Evolutionary conservation across 2,888 invertebrate genomes (phyloP), one percentile per base, ranked within the genome.

Genomic region (Aleiodes testaceus): DNA sequence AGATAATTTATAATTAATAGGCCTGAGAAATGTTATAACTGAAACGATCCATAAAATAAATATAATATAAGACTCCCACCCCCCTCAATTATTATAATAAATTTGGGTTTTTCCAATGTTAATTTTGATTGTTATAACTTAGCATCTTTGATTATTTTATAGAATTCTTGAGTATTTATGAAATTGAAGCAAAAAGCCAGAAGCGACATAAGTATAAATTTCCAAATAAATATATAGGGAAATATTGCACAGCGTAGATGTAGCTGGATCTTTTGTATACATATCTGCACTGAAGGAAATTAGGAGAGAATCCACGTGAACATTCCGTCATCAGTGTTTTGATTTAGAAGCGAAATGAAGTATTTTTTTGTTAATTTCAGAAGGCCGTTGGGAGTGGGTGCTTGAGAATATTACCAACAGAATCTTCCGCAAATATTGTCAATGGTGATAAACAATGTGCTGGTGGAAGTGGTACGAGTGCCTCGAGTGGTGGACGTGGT

Each of bases 381-480:
- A 88, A 87, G 76, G 84, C 87, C 76, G 83, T 84, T 84, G 91
- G 89, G 87, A 91, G 89, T 78, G 90, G 89, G 83, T 91, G 90
- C 87, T 92, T 93, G 72, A 93, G 87, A 76, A 93, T 90, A 83
- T 92, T 92, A 78, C 93, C 93, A 76, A 90, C 85, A 75, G 92
- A 91, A 80, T 93, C 93, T 86, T 92, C 92, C 50, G 92, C 92
- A 68, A 93, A 90, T 79, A 93, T 89, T 55, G 90, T 90, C 68
- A 91, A 84, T 4, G 86, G 81, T 22, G 81, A 77, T 42, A 82
- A 77, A 75, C 80, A 84, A 67, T 86, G 84, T 0, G 83, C 80
- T 2, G 86, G 84, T 18, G 84, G 79, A 20, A 84, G 74, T 3
- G 87, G 86, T 20, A 87, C 85, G 59, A 87, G 75, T 36, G 86